Conservation (phyloP, 2,113 vertebrate species). For the Oncorhynchus clarkii region DNA sequence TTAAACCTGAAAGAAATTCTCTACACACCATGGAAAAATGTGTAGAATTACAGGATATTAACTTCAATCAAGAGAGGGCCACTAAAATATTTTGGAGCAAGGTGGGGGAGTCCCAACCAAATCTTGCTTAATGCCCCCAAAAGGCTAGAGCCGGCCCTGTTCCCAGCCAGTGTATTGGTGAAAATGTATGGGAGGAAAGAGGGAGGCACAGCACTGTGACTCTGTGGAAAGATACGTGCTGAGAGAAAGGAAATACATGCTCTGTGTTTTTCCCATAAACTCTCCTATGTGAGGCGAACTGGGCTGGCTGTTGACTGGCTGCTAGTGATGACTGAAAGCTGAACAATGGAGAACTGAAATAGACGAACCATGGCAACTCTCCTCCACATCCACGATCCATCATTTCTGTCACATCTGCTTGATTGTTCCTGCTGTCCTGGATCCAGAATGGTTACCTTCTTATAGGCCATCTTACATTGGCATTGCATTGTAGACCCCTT, state of each 20-base stretch:
- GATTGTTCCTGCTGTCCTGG: neutral
- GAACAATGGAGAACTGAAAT: conserved; percentile 70
- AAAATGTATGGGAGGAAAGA: conserved; percentile 30
- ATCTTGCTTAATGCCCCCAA: no score
- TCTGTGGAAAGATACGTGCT: conserved; percentile 54
- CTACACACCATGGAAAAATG: no score
- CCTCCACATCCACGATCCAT: conserved; percentile 43
- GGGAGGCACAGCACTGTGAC: conserved; percentile 30
- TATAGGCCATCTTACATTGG: neutral
- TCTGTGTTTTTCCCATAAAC: conserved; percentile 27
- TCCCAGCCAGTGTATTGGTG: neutral
- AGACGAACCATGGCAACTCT: conserved; percentile 56
- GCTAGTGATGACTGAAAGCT: conserved; percentile 52
- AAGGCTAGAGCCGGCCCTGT: no score
- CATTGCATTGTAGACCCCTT: no score
- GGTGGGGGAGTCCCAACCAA: no score
- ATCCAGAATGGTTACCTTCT: conserved; percentile 20
- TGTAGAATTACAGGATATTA: no score
- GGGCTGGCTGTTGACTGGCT: conserved; percentile 49
- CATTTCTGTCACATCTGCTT: conserved; percentile 46
- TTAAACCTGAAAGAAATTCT: no score
- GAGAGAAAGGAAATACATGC: conserved; percentile 62
- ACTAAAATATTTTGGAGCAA: no score
- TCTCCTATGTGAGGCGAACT: conserved; percentile 20
- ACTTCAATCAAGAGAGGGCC: no score